phyloP scores from a whole-genome alignment of 2,888 invertebrate genomes.

The Adela reaumurella region DNA sequence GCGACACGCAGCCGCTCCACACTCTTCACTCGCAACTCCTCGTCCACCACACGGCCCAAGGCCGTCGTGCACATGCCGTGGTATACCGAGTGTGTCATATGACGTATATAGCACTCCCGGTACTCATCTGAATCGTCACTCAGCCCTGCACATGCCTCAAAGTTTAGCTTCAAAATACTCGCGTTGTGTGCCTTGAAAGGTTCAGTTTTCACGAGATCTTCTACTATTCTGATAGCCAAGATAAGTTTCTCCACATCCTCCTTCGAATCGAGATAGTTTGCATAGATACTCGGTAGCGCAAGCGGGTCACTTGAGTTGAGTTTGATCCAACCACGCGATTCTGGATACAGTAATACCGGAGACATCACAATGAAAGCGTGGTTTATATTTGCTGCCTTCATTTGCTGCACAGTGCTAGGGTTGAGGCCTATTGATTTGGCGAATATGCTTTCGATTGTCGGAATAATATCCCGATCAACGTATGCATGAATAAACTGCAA shows the following conservation, averaged over 20 bases:
- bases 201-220: slow-evolving; percentile 19
- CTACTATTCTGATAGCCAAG: slow-evolving; percentile 20
- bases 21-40: slow-evolving; percentile 22
- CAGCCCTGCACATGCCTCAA: slow-evolving; percentile 1
- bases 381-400: slow-evolving; percentile 17
- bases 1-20: slow-evolving; percentile 23
- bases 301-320: slow-evolving; percentile 22
- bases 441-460: slow-evolving; percentile 11
- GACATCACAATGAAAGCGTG: slow-evolving; percentile 16
- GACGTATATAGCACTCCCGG: slow-evolving; percentile 4
- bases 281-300: slow-evolving; percentile 20
- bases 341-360: slow-evolving; percentile 16
- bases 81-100: slow-evolving; percentile 24
- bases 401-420: slow-evolving; percentile 18
- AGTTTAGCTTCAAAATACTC: not conserved
- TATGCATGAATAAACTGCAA: slow-evolving; percentile 25
- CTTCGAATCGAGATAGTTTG: slow-evolving; percentile 24
- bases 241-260: slow-evolving; percentile 23
- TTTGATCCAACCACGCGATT: slow-evolving; percentile 24
- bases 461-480: slow-evolving; percentile 16
- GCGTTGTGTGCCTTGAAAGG: slow-evolving; percentile 11
- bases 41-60: slow-evolving; percentile 25
- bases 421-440: slow-evolving; percentile 14
- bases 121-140: slow-evolving; percentile 3
- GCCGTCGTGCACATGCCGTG: slow-evolving; percentile 28